Evolutionary conservation across 2,888 invertebrate species (phyloP).

Genomic region (Leptarthrus brevirostris): DNA sequence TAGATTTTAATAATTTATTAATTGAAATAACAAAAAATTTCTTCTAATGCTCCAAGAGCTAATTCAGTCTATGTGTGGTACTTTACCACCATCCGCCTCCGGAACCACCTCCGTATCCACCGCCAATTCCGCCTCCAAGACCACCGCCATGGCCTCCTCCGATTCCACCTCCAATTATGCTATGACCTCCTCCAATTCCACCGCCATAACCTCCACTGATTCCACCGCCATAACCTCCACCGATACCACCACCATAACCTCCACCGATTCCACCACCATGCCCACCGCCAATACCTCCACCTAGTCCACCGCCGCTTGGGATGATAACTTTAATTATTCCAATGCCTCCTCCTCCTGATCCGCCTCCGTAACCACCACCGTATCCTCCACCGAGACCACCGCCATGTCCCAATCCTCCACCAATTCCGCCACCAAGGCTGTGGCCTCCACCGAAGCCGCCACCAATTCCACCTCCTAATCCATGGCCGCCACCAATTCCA

Average conservation of each 20-base stretch:
- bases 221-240: neutral
- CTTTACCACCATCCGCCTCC: conserved; percentile 28
- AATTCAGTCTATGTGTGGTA: conserved; percentile 3
- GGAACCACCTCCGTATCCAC: conserved; percentile 18
- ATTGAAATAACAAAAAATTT: conserved; percentile 26
- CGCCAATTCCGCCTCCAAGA: neutral
- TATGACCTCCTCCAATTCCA: neutral
- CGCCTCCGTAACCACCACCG: conserved; percentile 10
- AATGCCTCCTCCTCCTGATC: conserved; percentile 3
- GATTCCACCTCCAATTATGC: neutral
- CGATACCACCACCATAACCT: neutral
- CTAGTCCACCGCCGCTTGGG: conserved; percentile 1
- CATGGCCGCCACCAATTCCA: conserved; percentile 5
- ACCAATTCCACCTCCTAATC: neutral
- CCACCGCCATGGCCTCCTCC: neutral
- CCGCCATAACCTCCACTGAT: conserved; percentile 1
- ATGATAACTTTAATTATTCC: neutral
- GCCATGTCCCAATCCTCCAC: conserved; percentile 2
- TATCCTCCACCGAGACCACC: conserved; percentile 17
- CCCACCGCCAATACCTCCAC: conserved; percentile 7
- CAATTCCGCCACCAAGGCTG: neutral
- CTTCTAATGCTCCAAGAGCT: conserved; percentile 1
- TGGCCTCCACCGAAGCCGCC: neutral
- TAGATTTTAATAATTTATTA: conserved; percentile 12
- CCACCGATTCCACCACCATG: neutral